Evolutionary conservation across 2,888 invertebrate genomes (phyloP).

Genomic region (Latheticus oryzae): DNA sequence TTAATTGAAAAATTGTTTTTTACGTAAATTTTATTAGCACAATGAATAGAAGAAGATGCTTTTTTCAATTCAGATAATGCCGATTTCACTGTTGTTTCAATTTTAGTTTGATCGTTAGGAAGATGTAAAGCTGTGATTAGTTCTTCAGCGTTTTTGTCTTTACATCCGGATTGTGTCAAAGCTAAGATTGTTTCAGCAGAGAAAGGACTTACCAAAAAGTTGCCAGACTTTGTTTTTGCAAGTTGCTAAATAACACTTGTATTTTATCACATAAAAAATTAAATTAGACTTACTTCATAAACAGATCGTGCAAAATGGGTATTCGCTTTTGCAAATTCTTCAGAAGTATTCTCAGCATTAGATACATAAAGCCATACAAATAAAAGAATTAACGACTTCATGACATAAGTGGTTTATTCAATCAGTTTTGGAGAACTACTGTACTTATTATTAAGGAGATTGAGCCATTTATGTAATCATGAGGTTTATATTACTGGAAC

Average conservation of each 20-base stretch:
- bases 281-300: conserved; percentile 2
- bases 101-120: not conserved
- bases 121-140: not conserved
- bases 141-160: conserved; percentile 4
- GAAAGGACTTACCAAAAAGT: conserved; percentile 11
- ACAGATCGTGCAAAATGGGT: not conserved
- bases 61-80: not conserved
- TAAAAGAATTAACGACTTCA: not conserved
- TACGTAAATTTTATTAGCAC: conserved; percentile 4
- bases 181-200: conserved; percentile 5
- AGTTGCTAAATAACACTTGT: not conserved
- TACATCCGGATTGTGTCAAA: not conserved
- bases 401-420: too few species aligned
- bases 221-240: not conserved
- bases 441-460: too few species aligned
- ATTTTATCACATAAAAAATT: not conserved
- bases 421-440: too few species aligned
- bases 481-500: too few species aligned
- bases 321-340: conserved; percentile 1
- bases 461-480: too few species aligned
- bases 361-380: not conserved
- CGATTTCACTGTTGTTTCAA: not conserved
- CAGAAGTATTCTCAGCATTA: not conserved
- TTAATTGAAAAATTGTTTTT: conserved; percentile 6
- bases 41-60: not conserved